Evolutionary conservation across 2,113 vertebrate genomes (phyloP).

Genomic region (Sardina pilchardus): DNA sequence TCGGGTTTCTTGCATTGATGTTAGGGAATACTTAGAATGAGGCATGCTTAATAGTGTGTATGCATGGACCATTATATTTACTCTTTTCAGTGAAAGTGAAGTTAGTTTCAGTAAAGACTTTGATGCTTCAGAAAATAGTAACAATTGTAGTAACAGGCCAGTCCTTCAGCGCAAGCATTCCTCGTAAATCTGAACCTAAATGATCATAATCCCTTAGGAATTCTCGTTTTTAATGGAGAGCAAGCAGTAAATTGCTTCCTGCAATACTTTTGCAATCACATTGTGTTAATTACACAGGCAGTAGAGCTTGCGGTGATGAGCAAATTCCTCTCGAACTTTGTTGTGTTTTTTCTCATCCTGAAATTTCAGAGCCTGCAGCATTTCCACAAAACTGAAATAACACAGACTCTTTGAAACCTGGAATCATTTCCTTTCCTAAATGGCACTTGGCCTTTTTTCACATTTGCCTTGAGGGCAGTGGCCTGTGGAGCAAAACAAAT

Average conservation of each 20-base stretch:
- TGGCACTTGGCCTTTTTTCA: slow-evolving; percentile 33
- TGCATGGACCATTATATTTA: not conserved
- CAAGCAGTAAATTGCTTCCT: slow-evolving; percentile 51
- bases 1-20: not conserved
- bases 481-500: slow-evolving; percentile 9
- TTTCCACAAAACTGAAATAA: slow-evolving; percentile 54
- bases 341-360: slow-evolving; percentile 45
- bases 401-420: slow-evolving; percentile 46
- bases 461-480: slow-evolving; percentile 9
- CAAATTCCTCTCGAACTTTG: slow-evolving; percentile 50
- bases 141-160: slow-evolving; percentile 8
- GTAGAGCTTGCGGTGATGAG: slow-evolving; percentile 52
- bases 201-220: slow-evolving; percentile 20
- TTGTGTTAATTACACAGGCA: slow-evolving; percentile 52
- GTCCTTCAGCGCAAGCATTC: not conserved
- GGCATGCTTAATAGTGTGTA: not conserved
- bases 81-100: not conserved
- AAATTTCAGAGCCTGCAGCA: slow-evolving; percentile 52
- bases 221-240: slow-evolving; percentile 29
- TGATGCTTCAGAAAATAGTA: slow-evolving; percentile 2
- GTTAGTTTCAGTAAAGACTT: not conserved
- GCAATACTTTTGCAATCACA: slow-evolving; percentile 50
- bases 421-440: slow-evolving; percentile 48
- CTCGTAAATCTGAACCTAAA: slow-evolving; percentile 7
- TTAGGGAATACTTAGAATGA: not conserved